Percentiles rank a stretch among this genome's conserved stretches.
Conservation (phyloP, 2,888 invertebrate genomes). For the Calliphora vomitoria region DNA sequence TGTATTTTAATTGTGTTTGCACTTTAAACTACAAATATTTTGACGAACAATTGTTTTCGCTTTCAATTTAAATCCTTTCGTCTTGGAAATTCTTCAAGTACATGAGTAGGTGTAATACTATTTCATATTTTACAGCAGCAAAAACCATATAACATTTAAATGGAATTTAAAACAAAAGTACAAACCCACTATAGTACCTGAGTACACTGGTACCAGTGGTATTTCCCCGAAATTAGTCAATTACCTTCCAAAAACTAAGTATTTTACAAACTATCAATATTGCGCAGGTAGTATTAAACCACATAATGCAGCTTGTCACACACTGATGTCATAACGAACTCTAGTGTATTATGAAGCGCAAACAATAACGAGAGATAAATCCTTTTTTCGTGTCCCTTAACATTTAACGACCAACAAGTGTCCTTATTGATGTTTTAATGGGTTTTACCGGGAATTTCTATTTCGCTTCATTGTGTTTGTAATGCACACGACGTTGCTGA, state of each 20-base stretch:
- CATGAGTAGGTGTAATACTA: too few relatives aligned
- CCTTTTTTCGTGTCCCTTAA: constrained; percentile 14
- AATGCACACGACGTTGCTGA: too few relatives aligned
- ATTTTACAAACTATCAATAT: neutral
- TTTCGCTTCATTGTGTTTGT: neutral
- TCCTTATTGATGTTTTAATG: constrained; percentile 44
- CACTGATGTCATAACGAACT: too few relatives aligned
- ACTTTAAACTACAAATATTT: too few relatives aligned
- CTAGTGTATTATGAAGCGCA: neutral
- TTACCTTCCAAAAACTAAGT: constrained; percentile 7
- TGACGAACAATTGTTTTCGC: too few relatives aligned
- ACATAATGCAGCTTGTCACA: neutral
- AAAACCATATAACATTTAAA: too few relatives aligned
- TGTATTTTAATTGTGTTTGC: too few relatives aligned
- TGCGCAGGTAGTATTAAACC: neutral
- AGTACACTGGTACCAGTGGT: constrained; percentile 9
- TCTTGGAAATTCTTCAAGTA: too few relatives aligned
- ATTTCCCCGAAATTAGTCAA: constrained; percentile 65
- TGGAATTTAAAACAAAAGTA: too few relatives aligned
- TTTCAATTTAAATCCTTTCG: too few relatives aligned
- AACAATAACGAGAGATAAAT: constrained; percentile 3
- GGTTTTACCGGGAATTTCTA: constrained; percentile 61
- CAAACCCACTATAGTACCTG: neutral
- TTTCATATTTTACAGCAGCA: too few relatives aligned
- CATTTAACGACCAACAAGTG: constrained; percentile 29